Percentiles rank a stretch among this genome's conserved stretches.
phyloP scores from a whole-genome alignment of 2,888 invertebrate genomes.

The Torymus texanus region DNA sequence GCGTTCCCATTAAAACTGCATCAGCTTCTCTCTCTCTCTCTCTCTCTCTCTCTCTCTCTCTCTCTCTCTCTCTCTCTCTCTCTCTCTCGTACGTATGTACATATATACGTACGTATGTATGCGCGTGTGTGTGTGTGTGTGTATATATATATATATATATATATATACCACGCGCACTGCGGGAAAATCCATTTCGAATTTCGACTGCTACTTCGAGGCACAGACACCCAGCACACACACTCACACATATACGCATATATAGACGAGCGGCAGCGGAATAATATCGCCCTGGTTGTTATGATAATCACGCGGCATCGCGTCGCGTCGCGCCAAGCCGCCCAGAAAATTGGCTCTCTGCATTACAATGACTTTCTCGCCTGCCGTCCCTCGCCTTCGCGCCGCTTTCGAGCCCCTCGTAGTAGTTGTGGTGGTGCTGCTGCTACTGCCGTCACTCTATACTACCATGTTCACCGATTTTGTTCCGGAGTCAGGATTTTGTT shows the following conservation, averaged over 20 bases:
- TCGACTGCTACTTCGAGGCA: slow-evolving; percentile 44
- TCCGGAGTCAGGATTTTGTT: no score
- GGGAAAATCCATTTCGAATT: slow-evolving; percentile 65
- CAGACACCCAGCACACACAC: no score
- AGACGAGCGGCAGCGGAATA: slow-evolving; percentile 66
- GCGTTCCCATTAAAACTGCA: slow-evolving; percentile 73
- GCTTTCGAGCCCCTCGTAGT: background rate
- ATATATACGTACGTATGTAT: no score
- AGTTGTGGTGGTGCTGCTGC: no score
- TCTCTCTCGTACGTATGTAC: background rate
- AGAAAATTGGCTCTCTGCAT: slow-evolving; percentile 76
- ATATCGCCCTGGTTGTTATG: slow-evolving; percentile 74
- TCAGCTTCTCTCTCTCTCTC: slow-evolving; percentile 60
- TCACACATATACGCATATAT: no score
- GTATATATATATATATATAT: background rate
- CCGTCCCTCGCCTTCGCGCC: slow-evolving; percentile 56
- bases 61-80: no score
- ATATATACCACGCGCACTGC: slow-evolving; percentile 35
- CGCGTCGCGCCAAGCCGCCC: slow-evolving; percentile 74
- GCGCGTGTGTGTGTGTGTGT: no score
- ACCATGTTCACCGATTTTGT: no score
- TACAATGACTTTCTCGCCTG: slow-evolving; percentile 72
- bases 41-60: no score
- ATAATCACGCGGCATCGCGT: slow-evolving; percentile 73
- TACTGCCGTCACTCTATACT: background rate